Base-by-base conservation (phyloP, 2,888 invertebrate genomes). In the Trichogramma dendrolimi region DNA sequence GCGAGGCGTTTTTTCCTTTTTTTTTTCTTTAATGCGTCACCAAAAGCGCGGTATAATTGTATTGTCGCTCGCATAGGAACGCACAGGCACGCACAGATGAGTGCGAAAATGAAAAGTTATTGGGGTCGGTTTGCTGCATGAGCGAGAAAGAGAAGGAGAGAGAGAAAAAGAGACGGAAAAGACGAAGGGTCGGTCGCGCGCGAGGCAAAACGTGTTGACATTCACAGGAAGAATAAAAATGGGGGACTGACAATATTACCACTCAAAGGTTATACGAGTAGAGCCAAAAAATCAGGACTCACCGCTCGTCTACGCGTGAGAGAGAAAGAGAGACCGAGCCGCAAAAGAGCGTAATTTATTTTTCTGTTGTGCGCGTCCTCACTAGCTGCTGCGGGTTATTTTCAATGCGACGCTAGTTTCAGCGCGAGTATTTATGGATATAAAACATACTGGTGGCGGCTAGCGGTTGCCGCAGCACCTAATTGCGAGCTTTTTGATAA, bases 401-500 rank as follows among this genome's bases (percentile, higher is more conserved):
- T 27, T 27, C 27, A 27, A 27, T 27, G 27, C 27, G 27, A 27
- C 27, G 27, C 27, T 27, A 27, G 27, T 27, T 27, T 27, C 27
- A 27, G 27, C 27, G 27, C 27, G 27, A 27, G 27, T 27, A 27
- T 27, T 27, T 27, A 27, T 27, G 27, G 27, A 27, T 27, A 27
- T 27, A 27, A 27, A 27, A 27, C 27, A 27, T 27, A 27, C 27
- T 27, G 27, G 27, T 27, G 27, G 27, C 27, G 27, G 27, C 27
- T 27, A 27, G 27, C 3, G 27, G 27, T 27, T 27, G 27, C 27
- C 27, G 27, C 27, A 27, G 27, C 27, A 27, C 27, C 27, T 27
- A 27, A 27, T 27, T 27, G 27, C 58, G 58, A 62, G 62, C 62
- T 62, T 62, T 59, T 53, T 55, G 59, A 62, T 59, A 62, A 59